Percentiles rank a stretch among this genome's conserved stretches.
phyloP scores from a whole-genome alignment of 2,113 vertebrate species.

The Arvicanthis niloticus region DNA sequence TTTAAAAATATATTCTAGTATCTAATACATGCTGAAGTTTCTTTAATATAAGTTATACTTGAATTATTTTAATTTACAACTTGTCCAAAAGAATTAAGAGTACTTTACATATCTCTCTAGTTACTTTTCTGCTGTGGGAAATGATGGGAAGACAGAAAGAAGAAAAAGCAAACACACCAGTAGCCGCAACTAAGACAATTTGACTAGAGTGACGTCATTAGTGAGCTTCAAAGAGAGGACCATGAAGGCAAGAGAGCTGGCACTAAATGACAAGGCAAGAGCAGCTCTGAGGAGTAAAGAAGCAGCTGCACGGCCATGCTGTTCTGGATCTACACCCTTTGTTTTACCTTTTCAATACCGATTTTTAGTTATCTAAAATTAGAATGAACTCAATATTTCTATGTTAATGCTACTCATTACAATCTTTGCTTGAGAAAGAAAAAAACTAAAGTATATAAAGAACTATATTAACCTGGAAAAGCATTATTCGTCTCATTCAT shows the following conservation, averaged over 20 bases:
- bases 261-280: background rate
- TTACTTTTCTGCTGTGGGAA: background rate
- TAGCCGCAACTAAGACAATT: background rate
- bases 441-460: background rate
- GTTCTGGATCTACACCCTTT: background rate
- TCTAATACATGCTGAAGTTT: background rate
- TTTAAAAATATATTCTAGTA: background rate
- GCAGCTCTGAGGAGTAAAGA: background rate
- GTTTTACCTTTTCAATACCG: background rate
- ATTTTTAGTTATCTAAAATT: conserved; percentile 16
- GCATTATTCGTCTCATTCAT: background rate
- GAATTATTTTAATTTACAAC: background rate
- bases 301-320: conserved; percentile 28
- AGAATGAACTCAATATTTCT: background rate
- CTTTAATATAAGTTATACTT: background rate
- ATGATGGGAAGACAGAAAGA: background rate
- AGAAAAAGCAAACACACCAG: background rate
- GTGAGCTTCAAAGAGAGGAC: background rate
- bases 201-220: background rate
- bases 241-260: background rate
- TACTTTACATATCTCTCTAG: background rate
- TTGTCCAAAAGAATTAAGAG: background rate
- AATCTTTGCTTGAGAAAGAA: background rate
- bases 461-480: background rate
- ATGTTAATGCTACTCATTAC: background rate